Percentiles rank a stretch among this genome's conserved stretches.
phyloP scores from a whole-genome alignment of 2,797 vertebrate species.

The Etheostoma nigrum region DNA sequence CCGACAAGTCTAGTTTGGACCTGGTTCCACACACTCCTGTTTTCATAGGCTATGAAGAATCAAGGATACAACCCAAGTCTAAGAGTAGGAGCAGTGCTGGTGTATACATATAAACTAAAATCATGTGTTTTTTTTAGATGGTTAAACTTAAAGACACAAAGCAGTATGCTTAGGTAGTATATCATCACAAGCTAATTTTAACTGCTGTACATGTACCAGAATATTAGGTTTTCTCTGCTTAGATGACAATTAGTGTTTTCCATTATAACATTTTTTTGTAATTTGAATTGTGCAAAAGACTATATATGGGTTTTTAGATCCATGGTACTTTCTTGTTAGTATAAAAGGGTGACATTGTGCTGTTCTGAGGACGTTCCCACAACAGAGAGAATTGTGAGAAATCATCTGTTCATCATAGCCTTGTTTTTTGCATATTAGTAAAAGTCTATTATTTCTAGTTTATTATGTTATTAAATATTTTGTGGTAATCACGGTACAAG shows the following conservation, averaged over 20 bases:
- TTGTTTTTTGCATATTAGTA: neutral
- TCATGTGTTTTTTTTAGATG: neutral
- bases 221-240: neutral
- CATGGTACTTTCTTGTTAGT: slow-evolving; percentile 27
- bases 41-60: slow-evolving; percentile 73
- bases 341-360: slow-evolving; percentile 24
- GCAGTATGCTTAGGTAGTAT: neutral
- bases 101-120: slow-evolving; percentile 74
- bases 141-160: slow-evolving; percentile 5
- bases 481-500: neutral
- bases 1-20: slow-evolving; percentile 71
- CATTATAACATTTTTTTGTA: neutral
- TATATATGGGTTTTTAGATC: neutral
- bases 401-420: slow-evolving; percentile 12
- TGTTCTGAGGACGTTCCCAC: slow-evolving; percentile 21
- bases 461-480: neutral
- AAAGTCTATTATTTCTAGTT: too few relatives aligned
- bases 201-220: neutral
- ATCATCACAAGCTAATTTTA: slow-evolving; percentile 1
- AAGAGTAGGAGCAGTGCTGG: slow-evolving; percentile 52
- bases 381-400: slow-evolving; percentile 10
- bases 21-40: slow-evolving; percentile 68
- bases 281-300: slow-evolving; percentile 10
- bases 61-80: slow-evolving; percentile 44
- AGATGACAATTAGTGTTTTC: neutral